Conservation (phyloP, 1,140 invertebrate species). For the Oncopeltus fasciatus region DNA sequence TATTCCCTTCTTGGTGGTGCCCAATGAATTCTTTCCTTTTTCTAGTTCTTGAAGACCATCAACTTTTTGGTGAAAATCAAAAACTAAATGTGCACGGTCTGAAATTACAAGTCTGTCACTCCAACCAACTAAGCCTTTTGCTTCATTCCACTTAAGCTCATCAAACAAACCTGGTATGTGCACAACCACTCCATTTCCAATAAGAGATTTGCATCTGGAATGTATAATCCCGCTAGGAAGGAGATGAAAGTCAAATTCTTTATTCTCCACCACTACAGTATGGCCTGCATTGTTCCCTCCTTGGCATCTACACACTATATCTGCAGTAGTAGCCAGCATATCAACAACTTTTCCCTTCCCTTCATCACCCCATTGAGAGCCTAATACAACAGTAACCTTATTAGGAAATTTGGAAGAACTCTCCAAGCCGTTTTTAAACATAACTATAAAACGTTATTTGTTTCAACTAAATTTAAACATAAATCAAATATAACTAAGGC, state of each 20-base stretch:
- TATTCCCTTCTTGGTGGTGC: conserved; percentile 99
- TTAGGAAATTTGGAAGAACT: too few relatives aligned
- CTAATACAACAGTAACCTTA: conserved; percentile 85
- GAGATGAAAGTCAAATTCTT: conserved; percentile 93
- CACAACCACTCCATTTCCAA: conserved; percentile 97
- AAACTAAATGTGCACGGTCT: conserved; percentile 87
- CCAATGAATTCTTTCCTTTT: conserved; percentile 72
- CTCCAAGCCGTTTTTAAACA: too few relatives aligned
- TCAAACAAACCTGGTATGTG: conserved; percentile 91
- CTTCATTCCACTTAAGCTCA: conserved; percentile 83
- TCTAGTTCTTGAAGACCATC: conserved; percentile 90
- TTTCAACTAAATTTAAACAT: too few relatives aligned
- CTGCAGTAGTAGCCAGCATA: conserved; percentile 74
- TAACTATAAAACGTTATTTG: too few relatives aligned
- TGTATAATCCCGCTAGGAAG: conserved; percentile 95
- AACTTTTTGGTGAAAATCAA: conserved; percentile 84
- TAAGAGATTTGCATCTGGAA: conserved; percentile 67
- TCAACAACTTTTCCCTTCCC: conserved; percentile 99
- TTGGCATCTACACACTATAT: too few relatives aligned
- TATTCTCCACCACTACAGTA: conserved; percentile 88
- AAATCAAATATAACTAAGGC: too few relatives aligned
- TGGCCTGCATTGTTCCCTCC: conserved; percentile 99
- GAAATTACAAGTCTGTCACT: conserved; percentile 81
- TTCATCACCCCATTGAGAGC: conserved; percentile 99
- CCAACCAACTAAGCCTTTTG: conserved; percentile 74